Conservation (phyloP, 2,888 invertebrate genomes). For the Lumbricus terrestris region DNA sequence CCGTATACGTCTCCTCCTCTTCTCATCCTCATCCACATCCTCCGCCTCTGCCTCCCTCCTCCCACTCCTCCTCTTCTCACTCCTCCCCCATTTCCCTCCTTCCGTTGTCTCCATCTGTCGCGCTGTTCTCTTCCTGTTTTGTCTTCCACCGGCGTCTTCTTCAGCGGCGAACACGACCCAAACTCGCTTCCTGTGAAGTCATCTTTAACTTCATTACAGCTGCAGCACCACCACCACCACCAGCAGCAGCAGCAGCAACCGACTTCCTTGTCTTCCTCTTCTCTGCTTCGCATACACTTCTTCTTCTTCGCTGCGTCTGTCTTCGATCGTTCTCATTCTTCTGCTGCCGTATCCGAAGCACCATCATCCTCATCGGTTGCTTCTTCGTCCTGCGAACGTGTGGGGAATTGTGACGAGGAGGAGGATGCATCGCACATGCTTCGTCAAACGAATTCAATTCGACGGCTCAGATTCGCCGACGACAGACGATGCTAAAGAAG, state of each 20-base stretch:
- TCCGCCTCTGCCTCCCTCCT: neutral
- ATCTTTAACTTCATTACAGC: constrained; percentile 3
- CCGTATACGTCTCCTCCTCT: neutral
- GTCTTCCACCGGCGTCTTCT: neutral
- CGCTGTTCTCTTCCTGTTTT: neutral
- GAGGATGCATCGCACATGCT: neutral
- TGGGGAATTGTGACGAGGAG: neutral
- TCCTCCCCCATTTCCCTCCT: too few species aligned
- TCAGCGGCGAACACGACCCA: neutral
- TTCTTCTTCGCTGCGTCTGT: neutral
- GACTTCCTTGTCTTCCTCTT: neutral
- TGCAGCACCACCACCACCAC: too few species aligned
- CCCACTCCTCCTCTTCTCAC: too few species aligned
- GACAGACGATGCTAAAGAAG: too few species aligned
- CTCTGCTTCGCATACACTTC: too few species aligned
- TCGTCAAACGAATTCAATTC: neutral
- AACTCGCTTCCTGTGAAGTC: neutral
- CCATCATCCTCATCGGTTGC: too few species aligned
- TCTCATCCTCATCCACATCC: too few species aligned
- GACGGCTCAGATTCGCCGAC: neutral
- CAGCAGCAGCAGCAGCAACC: too few species aligned
- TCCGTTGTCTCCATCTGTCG: neutral
- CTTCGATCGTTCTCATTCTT: neutral
- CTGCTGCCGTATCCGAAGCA: neutral
- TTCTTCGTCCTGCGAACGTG: neutral